These are phyloP conservation scores for Hirtodrosophila trivittata DNA, from an alignment of 2,888 invertebrate species.

Conservation along the genomic window DNA sequence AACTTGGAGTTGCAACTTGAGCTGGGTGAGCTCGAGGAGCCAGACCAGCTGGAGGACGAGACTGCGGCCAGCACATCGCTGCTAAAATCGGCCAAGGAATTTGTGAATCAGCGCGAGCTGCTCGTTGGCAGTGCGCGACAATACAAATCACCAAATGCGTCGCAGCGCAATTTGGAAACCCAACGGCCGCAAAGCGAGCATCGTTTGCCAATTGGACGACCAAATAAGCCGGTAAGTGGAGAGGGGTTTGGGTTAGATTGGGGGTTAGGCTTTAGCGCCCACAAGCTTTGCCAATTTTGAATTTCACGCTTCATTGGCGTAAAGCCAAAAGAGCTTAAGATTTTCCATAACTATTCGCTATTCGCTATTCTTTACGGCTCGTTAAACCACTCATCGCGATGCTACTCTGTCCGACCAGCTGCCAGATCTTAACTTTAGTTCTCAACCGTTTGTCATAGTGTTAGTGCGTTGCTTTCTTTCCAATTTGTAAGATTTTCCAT, in stretches of 20 bases:
- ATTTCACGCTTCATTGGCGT: constrained; percentile 62
- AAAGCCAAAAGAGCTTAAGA: constrained; percentile 47
- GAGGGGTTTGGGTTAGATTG: constrained; percentile 3
- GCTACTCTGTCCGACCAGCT: constrained; percentile 20
- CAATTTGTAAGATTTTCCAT: constrained; percentile 9
- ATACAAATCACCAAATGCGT: constrained; percentile 71
- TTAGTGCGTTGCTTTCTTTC: constrained; percentile 5
- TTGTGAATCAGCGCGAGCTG: constrained; percentile 73
- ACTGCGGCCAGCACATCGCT: constrained; percentile 17
- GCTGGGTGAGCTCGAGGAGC: constrained; percentile 13
- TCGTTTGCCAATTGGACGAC: constrained; percentile 64
- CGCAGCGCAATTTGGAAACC: constrained; percentile 56
- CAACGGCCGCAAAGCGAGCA: constrained; percentile 74
- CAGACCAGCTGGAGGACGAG: background rate
- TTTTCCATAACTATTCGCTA: constrained; percentile 61
- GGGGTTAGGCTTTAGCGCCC: constrained; percentile 21
- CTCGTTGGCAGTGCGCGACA: constrained; percentile 64
- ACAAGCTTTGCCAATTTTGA: constrained; percentile 39
- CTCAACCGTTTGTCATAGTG: constrained; percentile 34
- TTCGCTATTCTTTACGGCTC: constrained; percentile 63
- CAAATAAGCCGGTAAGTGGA: constrained; percentile 48
- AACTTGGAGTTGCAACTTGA: constrained; percentile 48
- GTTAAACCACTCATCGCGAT: constrained; percentile 42
- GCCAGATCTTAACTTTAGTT: constrained; percentile 45
- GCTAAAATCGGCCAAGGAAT: constrained; percentile 71